These are phyloP conservation scores for Galeruca laticollis DNA, from an alignment of 2,888 invertebrate genomes.

Conservation along the genomic window DNA sequence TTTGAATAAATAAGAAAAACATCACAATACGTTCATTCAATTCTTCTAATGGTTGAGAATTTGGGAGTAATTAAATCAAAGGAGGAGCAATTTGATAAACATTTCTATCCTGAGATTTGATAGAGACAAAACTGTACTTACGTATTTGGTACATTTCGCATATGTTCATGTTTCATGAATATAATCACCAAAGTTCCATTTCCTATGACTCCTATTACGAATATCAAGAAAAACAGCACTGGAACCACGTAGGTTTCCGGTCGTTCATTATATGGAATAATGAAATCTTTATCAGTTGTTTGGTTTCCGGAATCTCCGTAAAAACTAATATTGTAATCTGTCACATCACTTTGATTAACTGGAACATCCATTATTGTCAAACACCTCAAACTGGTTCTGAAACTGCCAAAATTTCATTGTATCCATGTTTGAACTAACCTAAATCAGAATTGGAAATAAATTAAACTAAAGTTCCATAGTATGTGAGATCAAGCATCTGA, in stretches of 20 bases:
- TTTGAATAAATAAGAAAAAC: no score
- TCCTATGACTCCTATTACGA: slow-evolving; percentile 85
- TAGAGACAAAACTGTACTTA: slow-evolving; percentile 63
- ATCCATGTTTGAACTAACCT: no score
- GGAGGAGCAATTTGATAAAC: no score
- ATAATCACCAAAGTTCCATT: slow-evolving; percentile 87
- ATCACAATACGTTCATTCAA: no score
- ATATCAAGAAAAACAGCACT: slow-evolving; percentile 82
- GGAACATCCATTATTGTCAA: background rate
- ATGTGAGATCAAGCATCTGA: no score
- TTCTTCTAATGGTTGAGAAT: no score
- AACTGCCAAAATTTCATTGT: no score
- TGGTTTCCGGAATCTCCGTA: background rate
- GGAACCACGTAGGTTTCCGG: slow-evolving; percentile 86
- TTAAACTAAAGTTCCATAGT: no score
- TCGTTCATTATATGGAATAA: slow-evolving; percentile 73
- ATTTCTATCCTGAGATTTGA: no score
- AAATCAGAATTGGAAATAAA: no score
- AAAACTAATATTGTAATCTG: background rate
- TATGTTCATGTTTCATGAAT: slow-evolving; percentile 81
- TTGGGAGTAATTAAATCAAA: no score
- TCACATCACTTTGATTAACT: background rate
- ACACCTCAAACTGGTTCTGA: background rate
- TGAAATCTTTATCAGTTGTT: slow-evolving; percentile 3
- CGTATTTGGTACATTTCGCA: slow-evolving; percentile 90